These are phyloP conservation scores for Rhamnusium bicolor DNA, from an alignment of 2,888 invertebrate species.

Conservation along the genomic window DNA sequence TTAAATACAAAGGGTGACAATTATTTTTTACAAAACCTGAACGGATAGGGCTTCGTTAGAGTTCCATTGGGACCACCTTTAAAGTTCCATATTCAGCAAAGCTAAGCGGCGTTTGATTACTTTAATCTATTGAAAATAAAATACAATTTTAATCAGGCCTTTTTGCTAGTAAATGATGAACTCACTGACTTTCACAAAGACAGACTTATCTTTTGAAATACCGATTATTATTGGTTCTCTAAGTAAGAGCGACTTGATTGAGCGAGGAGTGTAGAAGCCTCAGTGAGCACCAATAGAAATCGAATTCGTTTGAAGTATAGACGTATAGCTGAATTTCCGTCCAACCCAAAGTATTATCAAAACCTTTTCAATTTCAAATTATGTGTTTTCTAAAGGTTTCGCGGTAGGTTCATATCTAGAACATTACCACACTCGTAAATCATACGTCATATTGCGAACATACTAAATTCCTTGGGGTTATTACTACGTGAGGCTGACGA, in stretches of 20 bases:
- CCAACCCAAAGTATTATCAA: constrained; percentile 32
- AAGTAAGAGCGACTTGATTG: constrained; percentile 58
- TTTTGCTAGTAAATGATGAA: constrained; percentile 44
- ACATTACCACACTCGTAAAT: constrained; percentile 25
- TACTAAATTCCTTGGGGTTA: constrained; percentile 16
- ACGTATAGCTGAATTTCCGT: constrained; percentile 30
- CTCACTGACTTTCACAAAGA: constrained; percentile 52
- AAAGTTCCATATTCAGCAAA: constrained; percentile 27
- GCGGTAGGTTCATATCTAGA: not conserved
- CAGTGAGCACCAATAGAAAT: constrained; percentile 49
- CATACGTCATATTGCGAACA: constrained; percentile 22
- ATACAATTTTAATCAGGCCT: constrained; percentile 48
- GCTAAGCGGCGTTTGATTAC: constrained; percentile 41
- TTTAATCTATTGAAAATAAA: constrained; percentile 43
- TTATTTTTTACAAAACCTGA: constrained; percentile 35
- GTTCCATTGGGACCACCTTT: constrained; percentile 42
- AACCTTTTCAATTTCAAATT: constrained; percentile 42
- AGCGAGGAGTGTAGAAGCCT: constrained; percentile 47
- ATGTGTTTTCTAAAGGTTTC: constrained; percentile 24
- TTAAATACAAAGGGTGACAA: constrained; percentile 29
- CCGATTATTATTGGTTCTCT: constrained; percentile 61
- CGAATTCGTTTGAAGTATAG: constrained; percentile 54
- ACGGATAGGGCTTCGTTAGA: constrained; percentile 44
- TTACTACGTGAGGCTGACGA: not conserved
- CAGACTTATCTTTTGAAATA: constrained; percentile 61